Evolutionary conservation across 1,140 invertebrate genomes (phyloP).

Genomic region (Nephila pilipes): DNA sequence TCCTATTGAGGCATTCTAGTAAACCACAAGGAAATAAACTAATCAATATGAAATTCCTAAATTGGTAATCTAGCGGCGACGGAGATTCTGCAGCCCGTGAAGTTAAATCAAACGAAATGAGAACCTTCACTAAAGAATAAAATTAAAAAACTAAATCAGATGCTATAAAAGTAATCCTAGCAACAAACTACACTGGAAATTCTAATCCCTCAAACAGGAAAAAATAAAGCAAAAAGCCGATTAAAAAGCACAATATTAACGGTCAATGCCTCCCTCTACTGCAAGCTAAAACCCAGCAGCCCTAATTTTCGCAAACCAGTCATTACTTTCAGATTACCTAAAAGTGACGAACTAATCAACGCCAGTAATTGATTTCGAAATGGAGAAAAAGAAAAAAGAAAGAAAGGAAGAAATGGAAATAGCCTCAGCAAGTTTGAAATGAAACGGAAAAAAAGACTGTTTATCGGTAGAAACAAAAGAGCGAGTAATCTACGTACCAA

Average conservation of each 20-base stretch:
- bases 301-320: slow-evolving; percentile 53
- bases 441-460: slow-evolving; percentile 24
- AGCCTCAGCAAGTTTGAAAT: not conserved
- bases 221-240: slow-evolving; percentile 26
- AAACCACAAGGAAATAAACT: not conserved
- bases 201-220: slow-evolving; percentile 43
- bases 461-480: slow-evolving; percentile 57
- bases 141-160: slow-evolving; percentile 11
- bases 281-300: slow-evolving; percentile 17
- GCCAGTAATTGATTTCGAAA: slow-evolving; percentile 64
- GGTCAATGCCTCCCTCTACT: not conserved
- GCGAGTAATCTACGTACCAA: slow-evolving; percentile 63
- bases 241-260: slow-evolving; percentile 57
- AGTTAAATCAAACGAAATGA: slow-evolving; percentile 28
- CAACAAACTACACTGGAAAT: slow-evolving; percentile 42
- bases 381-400: slow-evolving; percentile 33
- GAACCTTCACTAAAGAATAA: not conserved
- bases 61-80: not conserved
- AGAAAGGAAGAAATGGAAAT: slow-evolving; percentile 37
- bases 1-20: not conserved
- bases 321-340: slow-evolving; percentile 68
- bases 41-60: not conserved
- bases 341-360: slow-evolving; percentile 68
- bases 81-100: not conserved
- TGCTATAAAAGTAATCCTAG: slow-evolving; percentile 22